phyloP scores from a whole-genome alignment of 1,140 invertebrate species.

The Achroia grisella region DNA sequence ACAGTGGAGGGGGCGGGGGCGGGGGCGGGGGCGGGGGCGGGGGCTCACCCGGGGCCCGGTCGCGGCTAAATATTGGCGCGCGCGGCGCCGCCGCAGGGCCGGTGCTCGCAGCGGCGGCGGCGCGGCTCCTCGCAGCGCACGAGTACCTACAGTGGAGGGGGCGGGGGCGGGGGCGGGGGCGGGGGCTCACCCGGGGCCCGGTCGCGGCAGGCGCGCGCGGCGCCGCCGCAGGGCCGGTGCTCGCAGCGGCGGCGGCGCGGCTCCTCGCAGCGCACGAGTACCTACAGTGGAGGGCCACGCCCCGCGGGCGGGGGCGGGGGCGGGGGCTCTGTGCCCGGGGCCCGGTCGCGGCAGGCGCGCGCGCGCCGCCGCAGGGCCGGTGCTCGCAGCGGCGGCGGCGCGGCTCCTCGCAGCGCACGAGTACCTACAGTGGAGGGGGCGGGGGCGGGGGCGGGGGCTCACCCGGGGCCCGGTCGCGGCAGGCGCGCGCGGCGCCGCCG shows the following conservation, averaged over 20 bases:
- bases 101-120: slow-evolving; percentile 83
- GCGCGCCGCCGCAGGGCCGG: slow-evolving; percentile 81
- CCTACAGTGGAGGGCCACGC: no score
- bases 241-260: slow-evolving; percentile 83
- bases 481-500: slow-evolving; percentile 84
- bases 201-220: slow-evolving; percentile 16
- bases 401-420: slow-evolving; percentile 82
- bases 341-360: slow-evolving; percentile 19
- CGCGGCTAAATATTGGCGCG: slow-evolving; percentile 22
- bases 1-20: no score
- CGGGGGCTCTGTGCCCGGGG: slow-evolving; percentile 20
- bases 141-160: slow-evolving; percentile 81
- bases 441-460: slow-evolving; percentile 76
- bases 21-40: no score
- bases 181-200: slow-evolving; percentile 22
- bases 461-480: slow-evolving; percentile 73
- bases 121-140: slow-evolving; percentile 84
- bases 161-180: slow-evolving; percentile 80
- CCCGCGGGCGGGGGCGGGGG: no score
- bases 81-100: slow-evolving; percentile 81
- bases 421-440: slow-evolving; percentile 83
- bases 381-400: slow-evolving; percentile 85
- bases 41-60: slow-evolving; percentile 20
- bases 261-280: slow-evolving; percentile 80
- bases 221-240: slow-evolving; percentile 86